These are phyloP conservation scores for silkworm (Bombyx mori) DNA, from an alignment of 1,140 invertebrate genomes.

Conservation along the genomic window DNA sequence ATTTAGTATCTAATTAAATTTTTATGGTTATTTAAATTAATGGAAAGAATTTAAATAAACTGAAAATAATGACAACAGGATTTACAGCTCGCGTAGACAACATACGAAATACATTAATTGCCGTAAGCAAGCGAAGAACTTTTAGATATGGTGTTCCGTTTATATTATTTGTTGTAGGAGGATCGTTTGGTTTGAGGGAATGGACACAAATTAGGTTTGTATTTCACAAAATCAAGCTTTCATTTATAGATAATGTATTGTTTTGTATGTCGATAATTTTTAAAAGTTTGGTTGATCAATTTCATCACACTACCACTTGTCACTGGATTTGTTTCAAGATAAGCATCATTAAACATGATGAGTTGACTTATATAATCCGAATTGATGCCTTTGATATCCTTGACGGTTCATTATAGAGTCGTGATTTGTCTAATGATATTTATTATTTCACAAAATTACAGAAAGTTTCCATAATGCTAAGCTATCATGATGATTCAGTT, in stretches of 20 bases:
- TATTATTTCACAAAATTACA: too few species aligned
- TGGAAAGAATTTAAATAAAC: background rate
- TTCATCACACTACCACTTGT: too few species aligned
- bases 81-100: slow-evolving; percentile 17
- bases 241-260: too few species aligned
- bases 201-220: slow-evolving; percentile 77
- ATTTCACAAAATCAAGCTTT: background rate
- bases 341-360: too few species aligned
- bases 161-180: slow-evolving; percentile 76
- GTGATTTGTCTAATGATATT: background rate
- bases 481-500: too few species aligned
- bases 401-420: background rate
- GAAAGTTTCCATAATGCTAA: too few species aligned
- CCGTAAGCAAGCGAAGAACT: slow-evolving; percentile 43
- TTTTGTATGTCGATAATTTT: too few species aligned
- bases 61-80: slow-evolving; percentile 4
- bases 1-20: too few species aligned
- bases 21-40: too few species aligned
- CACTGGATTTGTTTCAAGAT: too few species aligned
- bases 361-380: background rate
- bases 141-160: slow-evolving; percentile 78
- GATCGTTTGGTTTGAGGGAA: slow-evolving; percentile 79
- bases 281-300: too few species aligned
- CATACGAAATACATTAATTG: slow-evolving; percentile 23
- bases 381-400: background rate